phyloP scores from a whole-genome alignment of 2,797 vertebrate species.

The Anisognathus igniventris region DNA sequence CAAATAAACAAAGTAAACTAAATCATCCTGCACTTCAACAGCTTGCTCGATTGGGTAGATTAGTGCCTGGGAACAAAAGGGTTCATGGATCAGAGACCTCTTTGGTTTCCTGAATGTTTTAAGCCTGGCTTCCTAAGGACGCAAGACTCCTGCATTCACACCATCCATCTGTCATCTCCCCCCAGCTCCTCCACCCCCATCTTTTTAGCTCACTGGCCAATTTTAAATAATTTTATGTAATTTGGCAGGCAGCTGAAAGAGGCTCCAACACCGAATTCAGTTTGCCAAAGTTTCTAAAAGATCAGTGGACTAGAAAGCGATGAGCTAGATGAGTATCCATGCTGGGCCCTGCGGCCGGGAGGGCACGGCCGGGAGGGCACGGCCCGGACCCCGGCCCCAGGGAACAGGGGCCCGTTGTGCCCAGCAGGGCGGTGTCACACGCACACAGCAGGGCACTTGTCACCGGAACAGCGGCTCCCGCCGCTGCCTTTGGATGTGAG shows the following conservation, averaged over 20 bases:
- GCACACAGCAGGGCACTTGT: not conserved
- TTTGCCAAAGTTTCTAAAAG: constrained; percentile 6
- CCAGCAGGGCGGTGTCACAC: not conserved
- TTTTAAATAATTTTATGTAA: constrained; percentile 16
- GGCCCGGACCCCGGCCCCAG: rapidly evolving
- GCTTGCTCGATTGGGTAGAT: not conserved
- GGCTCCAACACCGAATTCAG: not conserved
- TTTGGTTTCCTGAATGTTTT: not conserved
- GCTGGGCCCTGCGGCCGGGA: not conserved
- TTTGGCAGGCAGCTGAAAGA: constrained; percentile 20
- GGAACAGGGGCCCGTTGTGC: not conserved
- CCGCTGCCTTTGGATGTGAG: not conserved
- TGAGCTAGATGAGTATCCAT: not conserved
- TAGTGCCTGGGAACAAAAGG: not conserved
- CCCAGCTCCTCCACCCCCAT: not conserved
- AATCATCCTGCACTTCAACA: not conserved
- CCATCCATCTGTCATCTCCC: constrained; percentile 27
- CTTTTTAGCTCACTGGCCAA: not conserved
- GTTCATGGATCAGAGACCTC: constrained; percentile 24
- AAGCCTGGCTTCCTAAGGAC: constrained; percentile 1
- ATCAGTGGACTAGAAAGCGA: not conserved
- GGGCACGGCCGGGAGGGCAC: not conserved
- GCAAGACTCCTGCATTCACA: not conserved
- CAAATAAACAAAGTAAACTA: constrained; percentile 19
- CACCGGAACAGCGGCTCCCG: not conserved